Evolutionary conservation across 2,797 vertebrate species (phyloP).

Genomic region (Danio tinwini): DNA sequence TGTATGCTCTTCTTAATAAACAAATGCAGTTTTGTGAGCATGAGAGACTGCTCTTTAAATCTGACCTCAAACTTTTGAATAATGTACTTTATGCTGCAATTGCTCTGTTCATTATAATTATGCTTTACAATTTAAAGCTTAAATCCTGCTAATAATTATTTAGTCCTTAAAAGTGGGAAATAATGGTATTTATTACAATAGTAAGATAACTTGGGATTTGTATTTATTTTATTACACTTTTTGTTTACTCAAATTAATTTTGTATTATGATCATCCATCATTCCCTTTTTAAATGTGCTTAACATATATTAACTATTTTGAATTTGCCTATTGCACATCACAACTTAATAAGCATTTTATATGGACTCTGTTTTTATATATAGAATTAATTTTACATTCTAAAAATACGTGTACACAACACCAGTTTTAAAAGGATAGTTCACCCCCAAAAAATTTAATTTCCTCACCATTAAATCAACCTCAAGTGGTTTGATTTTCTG

Average conservation of each 20-base stretch:
- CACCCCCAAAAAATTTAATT: too few species aligned
- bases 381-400: background rate
- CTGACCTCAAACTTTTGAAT: conserved; percentile 4
- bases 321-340: background rate
- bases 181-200: background rate
- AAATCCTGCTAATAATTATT: background rate
- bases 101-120: background rate
- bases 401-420: too few species aligned
- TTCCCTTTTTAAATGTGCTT: background rate
- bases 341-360: background rate
- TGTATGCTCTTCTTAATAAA: background rate
- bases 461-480: too few species aligned
- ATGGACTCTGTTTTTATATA: background rate
- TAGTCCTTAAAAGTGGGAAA: background rate
- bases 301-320: background rate
- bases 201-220: background rate
- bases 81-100: background rate
- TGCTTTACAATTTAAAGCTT: background rate
- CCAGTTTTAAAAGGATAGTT: too few species aligned
- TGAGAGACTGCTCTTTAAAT: background rate
- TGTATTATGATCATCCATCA: background rate
- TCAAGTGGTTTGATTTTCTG: too few species aligned
- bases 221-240: background rate
- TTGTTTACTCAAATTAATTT: too few species aligned
- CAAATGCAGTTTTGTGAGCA: background rate